Conservation (phyloP, 1,140 invertebrate species). For the Magallana angulata region DNA sequence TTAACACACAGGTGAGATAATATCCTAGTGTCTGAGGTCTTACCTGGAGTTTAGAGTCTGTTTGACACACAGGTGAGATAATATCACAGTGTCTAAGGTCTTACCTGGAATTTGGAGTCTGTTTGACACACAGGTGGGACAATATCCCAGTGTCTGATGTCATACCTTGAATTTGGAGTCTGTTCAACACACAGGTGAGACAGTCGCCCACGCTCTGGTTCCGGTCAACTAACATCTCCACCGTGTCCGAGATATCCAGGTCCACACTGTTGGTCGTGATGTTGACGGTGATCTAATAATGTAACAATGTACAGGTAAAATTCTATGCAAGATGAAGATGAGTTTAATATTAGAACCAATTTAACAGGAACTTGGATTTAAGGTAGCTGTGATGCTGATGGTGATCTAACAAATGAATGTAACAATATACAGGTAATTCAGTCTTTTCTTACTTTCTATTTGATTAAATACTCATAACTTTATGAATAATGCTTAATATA, state of each 20-base stretch:
- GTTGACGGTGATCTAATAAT: background rate
- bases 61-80: slow-evolving; percentile 45
- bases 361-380: too few relatives aligned
- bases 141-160: background rate
- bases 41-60: slow-evolving; percentile 37
- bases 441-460: too few relatives aligned
- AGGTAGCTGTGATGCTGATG: background rate
- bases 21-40: background rate
- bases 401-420: background rate
- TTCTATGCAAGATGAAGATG: background rate
- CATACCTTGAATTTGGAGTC: slow-evolving; percentile 33
- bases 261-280: background rate
- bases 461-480: too few relatives aligned
- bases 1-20: slow-evolving; percentile 46
- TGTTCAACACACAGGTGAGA: slow-evolving; percentile 60
- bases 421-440: background rate
- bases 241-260: slow-evolving; percentile 10
- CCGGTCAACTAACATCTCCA: slow-evolving; percentile 67
- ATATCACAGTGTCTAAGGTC: background rate
- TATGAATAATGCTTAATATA: too few relatives aligned
- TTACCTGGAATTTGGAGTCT: slow-evolving; percentile 39
- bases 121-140: slow-evolving; percentile 45
- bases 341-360: too few relatives aligned
- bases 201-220: slow-evolving; percentile 62
- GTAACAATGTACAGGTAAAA: background rate